Conservation (phyloP, 2,113 vertebrate genomes). For the Rhodinocichla rosea region DNA sequence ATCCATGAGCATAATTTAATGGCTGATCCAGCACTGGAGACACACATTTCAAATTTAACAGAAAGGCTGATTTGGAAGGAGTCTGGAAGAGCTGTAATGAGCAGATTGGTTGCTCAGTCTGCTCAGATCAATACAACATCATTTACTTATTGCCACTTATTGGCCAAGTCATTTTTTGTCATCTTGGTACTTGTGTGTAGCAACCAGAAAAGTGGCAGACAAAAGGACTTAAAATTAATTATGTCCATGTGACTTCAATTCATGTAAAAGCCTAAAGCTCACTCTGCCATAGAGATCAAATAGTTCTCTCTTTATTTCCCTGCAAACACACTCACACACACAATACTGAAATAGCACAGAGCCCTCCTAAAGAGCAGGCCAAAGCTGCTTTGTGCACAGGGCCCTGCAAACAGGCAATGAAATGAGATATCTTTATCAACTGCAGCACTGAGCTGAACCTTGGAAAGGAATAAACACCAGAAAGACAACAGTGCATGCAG, state of each 20-base stretch:
- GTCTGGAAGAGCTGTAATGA: background rate
- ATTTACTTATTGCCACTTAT: background rate
- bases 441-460: rapidly evolving
- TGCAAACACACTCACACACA: rapidly evolving
- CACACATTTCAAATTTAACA: background rate
- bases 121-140: conserved; percentile 8
- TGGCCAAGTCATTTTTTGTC: background rate
- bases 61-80: background rate
- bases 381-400: background rate
- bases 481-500: background rate
- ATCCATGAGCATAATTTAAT: background rate
- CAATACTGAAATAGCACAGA: rapidly evolving
- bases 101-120: background rate
- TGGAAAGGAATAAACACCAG: background rate
- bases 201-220: background rate
- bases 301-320: rapidly evolving
- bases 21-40: background rate
- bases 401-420: background rate
- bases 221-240: background rate
- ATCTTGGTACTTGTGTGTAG: background rate
- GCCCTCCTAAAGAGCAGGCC: rapidly evolving
- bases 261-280: background rate
- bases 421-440: background rate
- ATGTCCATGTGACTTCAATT: background rate
- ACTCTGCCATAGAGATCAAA: background rate